Percentiles rank a stretch among this genome's conserved stretches.
Evolutionary conservation across 2,888 invertebrate genomes (phyloP).

Genomic region (Aspidiotus destructor): DNA sequence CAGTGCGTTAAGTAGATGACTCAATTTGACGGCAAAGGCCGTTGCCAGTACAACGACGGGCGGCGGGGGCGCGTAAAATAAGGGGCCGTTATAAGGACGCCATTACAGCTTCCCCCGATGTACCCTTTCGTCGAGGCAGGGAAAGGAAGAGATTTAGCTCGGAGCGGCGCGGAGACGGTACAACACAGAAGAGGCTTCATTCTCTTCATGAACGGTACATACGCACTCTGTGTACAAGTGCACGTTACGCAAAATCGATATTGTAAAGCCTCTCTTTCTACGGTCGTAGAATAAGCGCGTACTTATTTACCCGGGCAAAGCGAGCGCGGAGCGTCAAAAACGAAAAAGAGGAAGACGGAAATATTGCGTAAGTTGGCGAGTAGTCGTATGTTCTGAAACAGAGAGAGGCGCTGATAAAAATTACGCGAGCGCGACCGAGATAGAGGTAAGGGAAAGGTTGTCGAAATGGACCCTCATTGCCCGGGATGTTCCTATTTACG

Average conservation of each 20-base stretch:
- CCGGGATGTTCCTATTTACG: conserved; percentile 26
- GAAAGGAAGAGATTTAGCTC: neutral
- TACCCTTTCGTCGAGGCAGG: neutral
- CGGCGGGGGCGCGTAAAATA: conserved; percentile 27
- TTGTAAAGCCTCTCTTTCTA: conserved; percentile 23
- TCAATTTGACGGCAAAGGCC: conserved; percentile 32
- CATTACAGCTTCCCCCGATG: conserved; percentile 23
- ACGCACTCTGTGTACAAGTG: conserved; percentile 32
- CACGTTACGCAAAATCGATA: conserved; percentile 32
- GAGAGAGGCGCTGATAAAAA: neutral
- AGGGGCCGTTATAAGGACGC: conserved; percentile 31
- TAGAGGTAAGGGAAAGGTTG: neutral
- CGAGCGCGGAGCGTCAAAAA: neutral
- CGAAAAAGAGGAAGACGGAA: conserved; percentile 26
- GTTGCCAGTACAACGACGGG: conserved; percentile 7
- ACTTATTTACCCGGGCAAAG: conserved; percentile 12
- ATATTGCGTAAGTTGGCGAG: conserved; percentile 31
- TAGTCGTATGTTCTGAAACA: conserved; percentile 14
- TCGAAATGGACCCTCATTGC: conserved; percentile 32
- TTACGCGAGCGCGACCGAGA: neutral
- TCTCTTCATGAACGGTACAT: conserved; percentile 23
- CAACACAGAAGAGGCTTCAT: conserved; percentile 15
- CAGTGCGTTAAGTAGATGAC: conserved; percentile 33
- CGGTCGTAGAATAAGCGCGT: conserved; percentile 13
- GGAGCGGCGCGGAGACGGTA: neutral